These are phyloP conservation scores for Oreohelix idahoensis DNA, from an alignment of 1,140 invertebrate genomes.

Conservation along the genomic window DNA sequence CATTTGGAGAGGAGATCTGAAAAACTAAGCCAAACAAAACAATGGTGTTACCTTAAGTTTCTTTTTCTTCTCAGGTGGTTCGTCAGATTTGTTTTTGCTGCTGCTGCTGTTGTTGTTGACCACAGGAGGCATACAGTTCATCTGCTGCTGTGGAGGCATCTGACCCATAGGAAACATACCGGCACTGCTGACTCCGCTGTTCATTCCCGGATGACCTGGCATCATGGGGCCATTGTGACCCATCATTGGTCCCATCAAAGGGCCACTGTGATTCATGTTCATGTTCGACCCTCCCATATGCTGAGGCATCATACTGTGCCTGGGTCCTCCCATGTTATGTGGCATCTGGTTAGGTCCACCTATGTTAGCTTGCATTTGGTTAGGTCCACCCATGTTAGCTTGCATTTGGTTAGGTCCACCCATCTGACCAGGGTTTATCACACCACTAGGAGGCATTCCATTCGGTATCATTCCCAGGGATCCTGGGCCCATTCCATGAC, in stretches of 20 bases:
- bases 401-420: conserved; percentile 20
- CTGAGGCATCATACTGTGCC: conserved; percentile 14
- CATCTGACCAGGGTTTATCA: conserved; percentile 27
- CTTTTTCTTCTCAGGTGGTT: conserved; percentile 68
- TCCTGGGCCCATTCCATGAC: conserved; percentile 24
- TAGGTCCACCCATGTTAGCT: conserved; percentile 19
- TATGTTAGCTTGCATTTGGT: conserved; percentile 18
- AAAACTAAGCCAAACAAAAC: too few species aligned
- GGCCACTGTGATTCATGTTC: conserved; percentile 36
- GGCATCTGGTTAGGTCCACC: conserved; percentile 23
- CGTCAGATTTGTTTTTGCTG: conserved; percentile 60
- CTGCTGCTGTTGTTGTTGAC: conserved; percentile 25
- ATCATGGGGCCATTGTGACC: conserved; percentile 33
- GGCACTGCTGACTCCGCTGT: conserved; percentile 22
- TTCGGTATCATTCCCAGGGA: conserved; percentile 40
- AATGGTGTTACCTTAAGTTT: conserved; percentile 50
- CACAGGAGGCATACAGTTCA: conserved; percentile 35
- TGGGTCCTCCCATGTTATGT: conserved; percentile 1
- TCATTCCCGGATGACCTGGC: conserved; percentile 28
- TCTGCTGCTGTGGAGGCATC: conserved; percentile 28
- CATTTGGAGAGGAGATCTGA: too few species aligned
- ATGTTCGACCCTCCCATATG: conserved; percentile 34
- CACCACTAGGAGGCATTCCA: conserved; percentile 28
- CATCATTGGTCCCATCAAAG: conserved; percentile 36
- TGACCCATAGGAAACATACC: conserved; percentile 33